Percentiles rank a stretch among this genome's conserved stretches.
These are phyloP conservation scores for Pachypeltis micranthus DNA, from an alignment of 1,140 invertebrate species.

Conservation along the genomic window DNA sequence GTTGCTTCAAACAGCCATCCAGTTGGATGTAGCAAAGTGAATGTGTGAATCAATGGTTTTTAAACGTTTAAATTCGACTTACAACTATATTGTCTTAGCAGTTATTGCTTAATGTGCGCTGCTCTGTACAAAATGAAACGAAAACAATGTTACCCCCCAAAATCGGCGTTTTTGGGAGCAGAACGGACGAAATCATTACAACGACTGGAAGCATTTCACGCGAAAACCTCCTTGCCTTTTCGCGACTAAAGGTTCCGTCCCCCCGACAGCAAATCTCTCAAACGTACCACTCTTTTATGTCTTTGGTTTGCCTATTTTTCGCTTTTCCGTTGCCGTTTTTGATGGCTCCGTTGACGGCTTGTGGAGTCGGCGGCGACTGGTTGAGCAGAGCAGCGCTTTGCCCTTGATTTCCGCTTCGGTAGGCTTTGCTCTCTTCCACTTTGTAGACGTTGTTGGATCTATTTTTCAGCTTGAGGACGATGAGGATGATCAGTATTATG, in stretches of 20 bases:
- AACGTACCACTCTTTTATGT: slow-evolving; percentile 90
- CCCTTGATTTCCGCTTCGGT: slow-evolving; percentile 47
- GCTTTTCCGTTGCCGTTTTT: slow-evolving; percentile 39
- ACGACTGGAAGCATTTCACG: background rate
- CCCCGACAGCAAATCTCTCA: slow-evolving; percentile 37
- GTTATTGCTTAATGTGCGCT: background rate
- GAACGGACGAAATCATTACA: background rate
- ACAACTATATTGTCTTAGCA: background rate
- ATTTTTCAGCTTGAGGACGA: slow-evolving; percentile 80
- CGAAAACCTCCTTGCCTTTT: slow-evolving; percentile 20
- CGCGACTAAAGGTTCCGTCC: slow-evolving; percentile 19
- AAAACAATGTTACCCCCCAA: background rate
- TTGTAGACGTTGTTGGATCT: slow-evolving; percentile 79
- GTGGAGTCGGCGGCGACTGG: slow-evolving; percentile 39
- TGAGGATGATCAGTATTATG: slow-evolving; percentile 77
- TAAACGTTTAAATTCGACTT: background rate
- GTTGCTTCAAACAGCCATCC: background rate
- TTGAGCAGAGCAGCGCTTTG: slow-evolving; percentile 59
- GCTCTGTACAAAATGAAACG: background rate
- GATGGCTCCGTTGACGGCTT: slow-evolving; percentile 38
- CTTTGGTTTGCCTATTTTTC: slow-evolving; percentile 68
- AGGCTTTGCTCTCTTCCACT: slow-evolving; percentile 72
- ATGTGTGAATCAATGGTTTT: background rate
- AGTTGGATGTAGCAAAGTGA: background rate
- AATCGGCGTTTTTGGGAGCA: background rate